Base-by-base conservation (phyloP, 2,113 vertebrate genomes). In the Sander vitreus region DNA sequence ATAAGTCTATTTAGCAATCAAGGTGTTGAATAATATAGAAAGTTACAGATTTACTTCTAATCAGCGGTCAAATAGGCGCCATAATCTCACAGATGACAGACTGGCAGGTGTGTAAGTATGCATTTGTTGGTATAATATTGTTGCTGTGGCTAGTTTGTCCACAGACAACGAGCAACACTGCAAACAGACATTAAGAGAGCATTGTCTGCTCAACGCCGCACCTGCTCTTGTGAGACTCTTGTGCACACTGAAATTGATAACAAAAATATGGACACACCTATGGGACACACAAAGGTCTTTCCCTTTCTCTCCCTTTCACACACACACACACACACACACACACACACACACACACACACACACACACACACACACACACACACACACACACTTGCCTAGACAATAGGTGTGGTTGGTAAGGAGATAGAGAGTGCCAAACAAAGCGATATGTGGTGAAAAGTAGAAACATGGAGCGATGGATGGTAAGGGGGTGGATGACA, bases 401-500 rank as follows among this genome's bases (percentile, higher is more conserved):
- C 59, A 85, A 89, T 36, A 69, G 70, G n/a, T 33, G 27, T 11
- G 36, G 78, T 36, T 68, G 80, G 71, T 12, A 70, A 64, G 63
- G 82, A 67, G 75, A 67, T 25, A 55, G 50, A 80, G 50, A 59
- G 66, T 23, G 50, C 48, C 75, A 81, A 89, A 82, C 85, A 88
- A 87, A 84, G 69, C 36, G 5, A 39, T 57, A 59, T 19, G 73
- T 66, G 87, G 30, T 88, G 82, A 91, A 83, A 88, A 81, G 78
- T 68, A 68, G 73, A 79, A 65, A 74, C 47, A 57, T 60, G 27
- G 43, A 45, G 76, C 73, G 80, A 84, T 27, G 76, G 59, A 82
- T 55, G 64, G 73, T 62, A 59, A 65, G 80, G 63, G 76, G 64
- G 81, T 69, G 68, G 85, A 23, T 85, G 87, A 90, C 80, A 83